Evolutionary conservation across 2,113 vertebrate genomes (phyloP), one percentile per base, ranked within the genome.

Genomic region (Apistogramma diplotaenia): DNA sequence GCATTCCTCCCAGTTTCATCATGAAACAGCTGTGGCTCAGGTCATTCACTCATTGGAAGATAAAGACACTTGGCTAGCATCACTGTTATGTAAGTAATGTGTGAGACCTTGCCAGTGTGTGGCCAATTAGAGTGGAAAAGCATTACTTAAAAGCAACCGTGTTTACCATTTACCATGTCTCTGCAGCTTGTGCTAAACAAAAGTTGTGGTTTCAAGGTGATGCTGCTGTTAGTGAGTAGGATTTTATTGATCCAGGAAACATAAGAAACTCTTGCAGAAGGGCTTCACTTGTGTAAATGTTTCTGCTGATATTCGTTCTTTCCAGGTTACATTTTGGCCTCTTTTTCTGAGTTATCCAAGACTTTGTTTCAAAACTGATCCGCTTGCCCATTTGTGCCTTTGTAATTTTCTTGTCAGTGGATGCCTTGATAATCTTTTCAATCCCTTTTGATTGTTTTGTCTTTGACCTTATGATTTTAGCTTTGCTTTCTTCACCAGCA

Each of bases 331-430:
- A 4, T 67, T 61, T 67, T 40, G 62, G 53, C 43, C 12, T 83
- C 88, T 85, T 84, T 87, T 54, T 74, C 40, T 31, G 29, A 61
- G 16, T 54, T 75, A 25, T 83, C 5, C 29, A 55, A 54, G 55
- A 23, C 21, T 60, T 77, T 5, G 49, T 73, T 81, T 76, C 35
- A 71, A 35, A 56, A 83, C 8, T 13, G 16, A 85, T 81, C 49
- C 4, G 65, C 19, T 71, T 40, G 23, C 74, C 78, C 72, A 37
- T 71, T 74, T 2, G 8, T 33, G 27, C 75, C 46, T 84, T 53
- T 29, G 8, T 67, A 27, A 19, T 33, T 57, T 78, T 72, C n/a
- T 54, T 75, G 18, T 15, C 51, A 84, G n/a, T 25, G 25, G 21
- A 70, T 18, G n/a, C 77, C 81, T 74, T 84, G 29, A 76, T 78